Evolutionary conservation across 2,888 invertebrate species (phyloP).

Genomic region (Ormyrus labotus): DNA sequence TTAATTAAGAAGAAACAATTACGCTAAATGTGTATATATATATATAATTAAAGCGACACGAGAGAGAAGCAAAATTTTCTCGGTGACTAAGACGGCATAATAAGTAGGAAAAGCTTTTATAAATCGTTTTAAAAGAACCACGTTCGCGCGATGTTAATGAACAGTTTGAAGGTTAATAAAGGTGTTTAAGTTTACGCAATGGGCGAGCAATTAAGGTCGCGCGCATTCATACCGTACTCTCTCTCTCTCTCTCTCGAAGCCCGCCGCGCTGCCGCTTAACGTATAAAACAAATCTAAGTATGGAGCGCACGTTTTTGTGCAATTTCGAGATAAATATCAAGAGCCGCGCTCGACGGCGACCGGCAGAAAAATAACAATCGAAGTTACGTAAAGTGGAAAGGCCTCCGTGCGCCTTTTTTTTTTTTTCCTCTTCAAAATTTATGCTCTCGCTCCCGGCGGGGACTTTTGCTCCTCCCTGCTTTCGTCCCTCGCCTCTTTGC

Average conservation of each 20-base stretch:
- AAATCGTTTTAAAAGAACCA: background rate
- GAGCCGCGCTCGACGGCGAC: background rate
- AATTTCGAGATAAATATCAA: conserved; percentile 33
- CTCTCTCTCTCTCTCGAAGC: too few species aligned
- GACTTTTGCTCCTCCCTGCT: background rate
- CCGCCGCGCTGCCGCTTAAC: conserved; percentile 2
- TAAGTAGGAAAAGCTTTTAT: too few species aligned
- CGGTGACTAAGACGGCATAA: too few species aligned
- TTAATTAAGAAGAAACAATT: too few species aligned
- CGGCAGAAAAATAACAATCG: conserved; percentile 20
- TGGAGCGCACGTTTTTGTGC: conserved; percentile 31
- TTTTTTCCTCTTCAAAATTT: background rate
- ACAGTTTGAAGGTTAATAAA: conserved; percentile 43
- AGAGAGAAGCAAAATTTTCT: too few species aligned
- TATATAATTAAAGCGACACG: too few species aligned
- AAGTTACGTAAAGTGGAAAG: conserved; percentile 30
- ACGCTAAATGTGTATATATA: too few species aligned
- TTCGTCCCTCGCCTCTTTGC: background rate
- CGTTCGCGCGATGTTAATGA: background rate
- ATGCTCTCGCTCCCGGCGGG: background rate
- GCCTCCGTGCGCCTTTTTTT: background rate
- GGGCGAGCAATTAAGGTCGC: conserved; percentile 32
- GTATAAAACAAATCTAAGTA: conserved; percentile 31
- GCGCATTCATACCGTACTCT: background rate
- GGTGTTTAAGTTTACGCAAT: conserved; percentile 43